Conservation (phyloP, 2,888 invertebrate species). For the Diadromus collaris region DNA sequence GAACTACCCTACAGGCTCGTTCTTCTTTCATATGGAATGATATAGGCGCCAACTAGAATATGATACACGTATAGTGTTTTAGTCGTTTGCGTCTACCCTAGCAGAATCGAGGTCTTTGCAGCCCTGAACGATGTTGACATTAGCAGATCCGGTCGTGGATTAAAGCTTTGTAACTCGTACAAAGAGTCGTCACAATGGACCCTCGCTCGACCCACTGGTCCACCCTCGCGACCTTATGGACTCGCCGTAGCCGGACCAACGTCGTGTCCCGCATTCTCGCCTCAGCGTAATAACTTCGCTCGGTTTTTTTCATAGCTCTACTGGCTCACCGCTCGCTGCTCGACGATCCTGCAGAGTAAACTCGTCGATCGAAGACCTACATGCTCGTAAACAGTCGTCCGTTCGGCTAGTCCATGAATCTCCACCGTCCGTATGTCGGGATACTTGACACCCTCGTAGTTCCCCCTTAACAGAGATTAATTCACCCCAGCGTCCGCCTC, state of each 20-base stretch:
- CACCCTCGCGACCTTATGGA: conserved; percentile 69
- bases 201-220: conserved; percentile 66
- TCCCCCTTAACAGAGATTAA: conserved; percentile 24
- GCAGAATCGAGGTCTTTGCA: conserved; percentile 23
- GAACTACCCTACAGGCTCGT: background rate
- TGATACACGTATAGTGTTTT: background rate
- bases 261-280: conserved; percentile 30
- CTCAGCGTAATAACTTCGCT: conserved; percentile 72
- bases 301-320: conserved; percentile 64
- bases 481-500: conserved; percentile 3
- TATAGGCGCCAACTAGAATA: background rate
- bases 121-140: conserved; percentile 75
- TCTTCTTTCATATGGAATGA: background rate
- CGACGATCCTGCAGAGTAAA: background rate
- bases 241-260: conserved; percentile 30
- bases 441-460: background rate
- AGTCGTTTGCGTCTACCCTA: conserved; percentile 8
- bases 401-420: conserved; percentile 4
- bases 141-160: conserved; percentile 78
- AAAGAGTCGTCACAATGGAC: conserved; percentile 74
- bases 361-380: background rate
- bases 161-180: conserved; percentile 77
- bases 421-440: background rate
- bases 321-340: background rate
- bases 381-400: conserved; percentile 20